phyloP scores from a whole-genome alignment of 2,888 invertebrate species.

The Cylloceria caligata region DNA sequence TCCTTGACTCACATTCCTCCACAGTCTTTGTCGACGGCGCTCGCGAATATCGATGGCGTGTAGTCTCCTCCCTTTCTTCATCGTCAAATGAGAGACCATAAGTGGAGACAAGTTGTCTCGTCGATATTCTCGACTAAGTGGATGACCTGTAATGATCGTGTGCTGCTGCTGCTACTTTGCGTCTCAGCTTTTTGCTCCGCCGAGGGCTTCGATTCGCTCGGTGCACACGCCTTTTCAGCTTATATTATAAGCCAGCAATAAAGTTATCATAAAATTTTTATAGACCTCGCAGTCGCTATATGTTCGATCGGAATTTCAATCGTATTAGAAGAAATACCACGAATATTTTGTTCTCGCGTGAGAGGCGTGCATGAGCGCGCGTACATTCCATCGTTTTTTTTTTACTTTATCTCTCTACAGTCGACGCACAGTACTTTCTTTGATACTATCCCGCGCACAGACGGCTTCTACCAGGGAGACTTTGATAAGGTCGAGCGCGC shows the following conservation, averaged over 20 bases:
- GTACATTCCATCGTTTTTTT: conserved; percentile 13
- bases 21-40: conserved; percentile 22
- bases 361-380: conserved; percentile 1
- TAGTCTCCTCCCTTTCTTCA: conserved; percentile 17
- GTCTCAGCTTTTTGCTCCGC: not conserved
- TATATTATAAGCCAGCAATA: conserved; percentile 5
- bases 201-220: not conserved
- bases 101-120: conserved; percentile 56
- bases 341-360: conserved; percentile 47
- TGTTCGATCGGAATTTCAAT: conserved; percentile 59
- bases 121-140: conserved; percentile 57
- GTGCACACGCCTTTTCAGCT: not conserved
- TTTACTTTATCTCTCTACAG: not conserved
- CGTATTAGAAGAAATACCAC: conserved; percentile 43
- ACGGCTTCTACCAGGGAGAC: conserved; percentile 15
- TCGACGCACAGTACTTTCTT: conserved; percentile 57
- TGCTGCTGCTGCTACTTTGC: conserved; percentile 11
- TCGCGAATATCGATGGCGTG: conserved; percentile 56
- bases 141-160: conserved; percentile 45
- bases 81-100: conserved; percentile 30
- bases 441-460: conserved; percentile 43
- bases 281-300: conserved; percentile 5
- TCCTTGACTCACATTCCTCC: conserved; percentile 33
- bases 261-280: conserved; percentile 54
- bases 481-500: conserved; percentile 43